phyloP scores from a whole-genome alignment of 1,140 invertebrate genomes.

The Zaprionus nigranus region DNA sequence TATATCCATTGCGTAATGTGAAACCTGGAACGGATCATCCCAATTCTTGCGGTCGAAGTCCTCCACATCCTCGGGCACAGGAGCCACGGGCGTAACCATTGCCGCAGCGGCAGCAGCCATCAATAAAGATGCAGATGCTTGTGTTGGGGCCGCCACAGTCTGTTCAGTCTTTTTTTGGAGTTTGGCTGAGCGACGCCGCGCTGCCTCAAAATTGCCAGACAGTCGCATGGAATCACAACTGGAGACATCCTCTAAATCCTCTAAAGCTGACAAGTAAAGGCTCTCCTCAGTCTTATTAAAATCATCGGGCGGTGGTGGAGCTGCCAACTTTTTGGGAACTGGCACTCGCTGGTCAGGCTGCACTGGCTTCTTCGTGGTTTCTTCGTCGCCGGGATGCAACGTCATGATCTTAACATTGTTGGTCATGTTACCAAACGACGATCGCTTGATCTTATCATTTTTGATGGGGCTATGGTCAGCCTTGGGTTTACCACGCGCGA shows the following conservation, averaged over 20 bases:
- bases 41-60: conserved; percentile 96
- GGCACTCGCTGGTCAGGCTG: conserved; percentile 32
- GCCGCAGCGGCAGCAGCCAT: conserved; percentile 50
- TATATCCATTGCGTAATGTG: conserved; percentile 96
- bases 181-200: conserved; percentile 68
- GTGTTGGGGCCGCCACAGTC: conserved; percentile 32
- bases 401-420: conserved; percentile 85
- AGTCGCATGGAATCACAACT: conserved; percentile 71
- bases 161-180: conserved; percentile 84
- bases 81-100: conserved; percentile 40
- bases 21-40: conserved; percentile 93
- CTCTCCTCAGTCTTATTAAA: conserved; percentile 84
- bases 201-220: conserved; percentile 79
- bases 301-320: conserved; percentile 56
- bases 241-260: conserved; percentile 89
- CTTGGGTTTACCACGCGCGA: conserved; percentile 80
- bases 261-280: conserved; percentile 90
- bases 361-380: conserved; percentile 53
- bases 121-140: conserved; percentile 56
- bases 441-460: conserved; percentile 86
- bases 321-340: conserved; percentile 18
- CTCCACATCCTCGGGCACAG: conserved; percentile 87
- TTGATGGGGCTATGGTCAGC: conserved; percentile 82
- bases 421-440: conserved; percentile 89
- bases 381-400: conserved; percentile 62